Evolutionary conservation across 2,888 invertebrate species (phyloP).

Genomic region (Holacanthella duospinosa): DNA sequence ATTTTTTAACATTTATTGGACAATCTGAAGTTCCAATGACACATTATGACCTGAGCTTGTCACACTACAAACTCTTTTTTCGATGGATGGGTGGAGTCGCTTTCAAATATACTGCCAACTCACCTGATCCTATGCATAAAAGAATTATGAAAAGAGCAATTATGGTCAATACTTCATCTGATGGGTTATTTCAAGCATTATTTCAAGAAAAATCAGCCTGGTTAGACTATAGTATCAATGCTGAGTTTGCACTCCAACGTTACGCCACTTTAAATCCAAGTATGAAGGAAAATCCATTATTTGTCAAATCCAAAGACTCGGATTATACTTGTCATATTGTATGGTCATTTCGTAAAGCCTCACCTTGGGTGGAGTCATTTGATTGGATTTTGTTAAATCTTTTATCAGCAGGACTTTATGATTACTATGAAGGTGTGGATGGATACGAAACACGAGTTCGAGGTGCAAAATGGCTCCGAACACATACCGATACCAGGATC

Average conservation of each 20-base stretch:
- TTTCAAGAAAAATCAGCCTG: neutral
- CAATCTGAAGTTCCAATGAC: conserved; percentile 11
- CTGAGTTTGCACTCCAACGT: neutral
- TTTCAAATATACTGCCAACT: neutral
- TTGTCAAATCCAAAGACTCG: conserved; percentile 3
- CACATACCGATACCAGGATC: neutral
- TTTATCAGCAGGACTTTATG: conserved; percentile 7
- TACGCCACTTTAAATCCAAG: neutral
- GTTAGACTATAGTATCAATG: conserved; percentile 7
- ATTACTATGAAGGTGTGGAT: neutral
- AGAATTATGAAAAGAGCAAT: neutral
- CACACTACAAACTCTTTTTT: neutral
- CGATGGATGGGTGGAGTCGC: conserved; percentile 8
- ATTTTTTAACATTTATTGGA: conserved; percentile 14
- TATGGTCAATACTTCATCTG: conserved; percentile 3
- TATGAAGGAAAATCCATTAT: neutral
- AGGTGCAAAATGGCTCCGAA: neutral
- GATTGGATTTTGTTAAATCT: neutral
- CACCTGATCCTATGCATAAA: conserved; percentile 11
- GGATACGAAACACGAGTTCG: neutral
- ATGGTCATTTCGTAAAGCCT: conserved; percentile 8
- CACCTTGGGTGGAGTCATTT: conserved; percentile 9
- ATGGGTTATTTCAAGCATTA: neutral
- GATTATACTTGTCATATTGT: conserved; percentile 7
- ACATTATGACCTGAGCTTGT: conserved; percentile 3